These are phyloP conservation scores for Drosophila quinaria DNA, from an alignment of 2,888 invertebrate species.

Conservation along the genomic window DNA sequence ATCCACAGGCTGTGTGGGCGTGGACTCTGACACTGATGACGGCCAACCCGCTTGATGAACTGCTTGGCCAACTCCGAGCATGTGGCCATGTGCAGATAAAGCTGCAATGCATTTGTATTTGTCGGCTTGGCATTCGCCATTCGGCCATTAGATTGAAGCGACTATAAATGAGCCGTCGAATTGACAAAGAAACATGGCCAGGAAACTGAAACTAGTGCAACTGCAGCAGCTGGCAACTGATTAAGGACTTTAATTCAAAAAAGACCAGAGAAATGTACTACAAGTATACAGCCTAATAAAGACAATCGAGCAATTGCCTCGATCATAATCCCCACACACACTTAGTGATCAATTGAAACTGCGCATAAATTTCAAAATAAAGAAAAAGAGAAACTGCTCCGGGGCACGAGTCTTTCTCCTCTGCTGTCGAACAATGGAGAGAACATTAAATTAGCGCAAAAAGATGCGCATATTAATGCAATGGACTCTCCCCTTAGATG, in stretches of 20 bases:
- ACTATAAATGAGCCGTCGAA: conserved; percentile 66
- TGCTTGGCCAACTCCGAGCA: conserved; percentile 26
- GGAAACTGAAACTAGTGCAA: conserved; percentile 43
- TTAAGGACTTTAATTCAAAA: not conserved
- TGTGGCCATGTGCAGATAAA: conserved; percentile 59
- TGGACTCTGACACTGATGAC: conserved; percentile 19
- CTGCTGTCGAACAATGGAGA: conserved; percentile 34
- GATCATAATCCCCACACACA: conserved; percentile 18
- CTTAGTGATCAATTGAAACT: conserved; percentile 49
- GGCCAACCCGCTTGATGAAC: conserved; percentile 59
- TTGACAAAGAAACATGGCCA: conserved; percentile 69
- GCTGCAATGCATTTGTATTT: conserved; percentile 63
- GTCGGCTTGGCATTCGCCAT: conserved; percentile 53
- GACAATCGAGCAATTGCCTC: conserved; percentile 7
- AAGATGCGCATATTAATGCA: conserved; percentile 54
- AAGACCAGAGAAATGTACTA: not conserved
- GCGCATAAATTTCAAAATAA: conserved; percentile 31
- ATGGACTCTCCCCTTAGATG: not conserved
- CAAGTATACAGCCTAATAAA: not conserved
- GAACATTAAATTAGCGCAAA: conserved; percentile 60
- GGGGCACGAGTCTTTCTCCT: conserved; percentile 29
- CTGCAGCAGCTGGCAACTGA: not conserved
- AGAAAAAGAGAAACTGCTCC: conserved; percentile 1
- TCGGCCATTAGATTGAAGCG: conserved; percentile 32
- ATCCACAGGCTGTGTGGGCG: conserved; percentile 24